These are phyloP conservation scores for Limnephilus lunatus DNA, from an alignment of 2,888 invertebrate species.

Conservation along the genomic window DNA sequence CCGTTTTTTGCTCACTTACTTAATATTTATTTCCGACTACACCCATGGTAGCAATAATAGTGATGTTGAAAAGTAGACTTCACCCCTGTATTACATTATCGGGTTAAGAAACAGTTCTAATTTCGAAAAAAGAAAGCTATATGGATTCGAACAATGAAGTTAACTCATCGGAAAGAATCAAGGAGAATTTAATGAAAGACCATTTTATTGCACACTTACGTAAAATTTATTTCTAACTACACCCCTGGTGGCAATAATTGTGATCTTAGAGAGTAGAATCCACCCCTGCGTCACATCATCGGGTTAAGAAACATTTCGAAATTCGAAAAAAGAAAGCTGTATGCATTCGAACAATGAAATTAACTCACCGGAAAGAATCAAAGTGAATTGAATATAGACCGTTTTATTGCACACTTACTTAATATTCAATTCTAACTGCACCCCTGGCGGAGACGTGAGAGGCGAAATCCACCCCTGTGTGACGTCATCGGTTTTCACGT, in stretches of 20 bases:
- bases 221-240: neutral
- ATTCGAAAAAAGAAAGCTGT: neutral
- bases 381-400: neutral
- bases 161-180: neutral
- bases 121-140: neutral
- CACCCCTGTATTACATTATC: slow-evolving; percentile 24
- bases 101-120: neutral
- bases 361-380: neutral
- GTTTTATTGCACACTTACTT: neutral
- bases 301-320: neutral
- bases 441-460: neutral
- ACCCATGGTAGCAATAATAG: neutral
- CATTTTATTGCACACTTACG: neutral
- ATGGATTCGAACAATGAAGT: neutral
- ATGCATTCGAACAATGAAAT: neutral
- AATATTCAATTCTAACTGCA: neutral
- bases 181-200: neutral
- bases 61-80: neutral
- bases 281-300: slow-evolving; percentile 29
- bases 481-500: slow-evolving; percentile 32
- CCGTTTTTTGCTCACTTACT: neutral
- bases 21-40: neutral
- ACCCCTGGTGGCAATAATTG: neutral
- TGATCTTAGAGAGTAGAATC: neutral
- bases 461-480: slow-evolving; percentile 24